Percentiles rank a stretch among this genome's conserved stretches.
phyloP scores from a whole-genome alignment of 2,113 vertebrate species.

The Daboia siamensis region DNA sequence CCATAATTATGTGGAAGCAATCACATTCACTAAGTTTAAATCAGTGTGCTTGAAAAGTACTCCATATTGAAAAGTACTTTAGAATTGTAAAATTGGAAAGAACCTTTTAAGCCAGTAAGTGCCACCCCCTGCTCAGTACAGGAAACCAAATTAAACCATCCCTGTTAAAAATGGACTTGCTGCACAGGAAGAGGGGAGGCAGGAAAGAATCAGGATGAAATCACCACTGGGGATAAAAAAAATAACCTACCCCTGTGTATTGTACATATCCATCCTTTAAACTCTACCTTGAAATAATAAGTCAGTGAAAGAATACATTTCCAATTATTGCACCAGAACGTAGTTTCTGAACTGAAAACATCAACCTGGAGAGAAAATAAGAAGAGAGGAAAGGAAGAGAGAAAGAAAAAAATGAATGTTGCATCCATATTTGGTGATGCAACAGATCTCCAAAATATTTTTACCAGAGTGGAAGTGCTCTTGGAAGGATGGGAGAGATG shows the following conservation, averaged over 20 bases:
- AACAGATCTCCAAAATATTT: background rate
- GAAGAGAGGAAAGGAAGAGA: background rate
- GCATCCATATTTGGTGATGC: background rate
- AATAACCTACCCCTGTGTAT: background rate
- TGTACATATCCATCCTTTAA: background rate
- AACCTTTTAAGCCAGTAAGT: background rate
- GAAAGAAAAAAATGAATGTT: background rate
- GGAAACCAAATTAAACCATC: background rate
- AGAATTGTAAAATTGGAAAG: background rate
- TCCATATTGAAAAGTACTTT: background rate
- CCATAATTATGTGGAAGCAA: background rate
- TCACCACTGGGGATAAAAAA: background rate
- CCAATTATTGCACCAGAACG: background rate
- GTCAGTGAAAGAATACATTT: background rate
- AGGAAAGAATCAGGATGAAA: background rate
- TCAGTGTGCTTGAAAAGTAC: background rate
- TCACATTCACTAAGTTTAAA: background rate
- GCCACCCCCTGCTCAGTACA: background rate
- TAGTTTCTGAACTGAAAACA: background rate
- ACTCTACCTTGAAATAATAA: background rate
- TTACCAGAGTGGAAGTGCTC: background rate
- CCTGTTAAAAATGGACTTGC: background rate
- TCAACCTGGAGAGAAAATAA: background rate
- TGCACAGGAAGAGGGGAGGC: background rate
- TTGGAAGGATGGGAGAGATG: background rate